Evolutionary conservation across 2,797 vertebrate species (phyloP).

Genomic region (Pyrocephalus nanus): DNA sequence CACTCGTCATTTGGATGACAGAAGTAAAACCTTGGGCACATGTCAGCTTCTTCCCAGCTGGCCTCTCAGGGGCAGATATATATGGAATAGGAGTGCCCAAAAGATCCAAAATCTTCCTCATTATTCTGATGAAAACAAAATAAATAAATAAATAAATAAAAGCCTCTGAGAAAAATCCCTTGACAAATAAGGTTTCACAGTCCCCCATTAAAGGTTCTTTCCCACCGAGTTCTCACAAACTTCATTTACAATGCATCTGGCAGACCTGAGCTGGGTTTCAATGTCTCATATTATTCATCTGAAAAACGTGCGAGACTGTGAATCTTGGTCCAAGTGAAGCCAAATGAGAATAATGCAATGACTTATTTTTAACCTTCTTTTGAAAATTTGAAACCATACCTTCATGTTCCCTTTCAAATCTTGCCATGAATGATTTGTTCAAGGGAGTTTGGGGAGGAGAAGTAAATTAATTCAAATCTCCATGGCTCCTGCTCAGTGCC

Average conservation of each 20-base stretch:
- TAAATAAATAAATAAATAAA: accelerated
- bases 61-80: background rate
- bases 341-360: background rate
- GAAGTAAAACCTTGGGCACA: background rate
- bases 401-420: background rate
- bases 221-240: background rate
- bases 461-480: conserved; percentile 31
- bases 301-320: background rate
- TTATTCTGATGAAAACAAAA: background rate
- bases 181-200: background rate
- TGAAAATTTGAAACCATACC: background rate
- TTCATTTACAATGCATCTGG: background rate
- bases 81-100: background rate
- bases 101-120: background rate
- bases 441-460: background rate
- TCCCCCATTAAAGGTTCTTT: background rate
- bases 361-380: background rate
- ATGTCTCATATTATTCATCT: background rate
- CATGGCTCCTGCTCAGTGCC: background rate
- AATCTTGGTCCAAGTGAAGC: background rate
- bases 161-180: background rate
- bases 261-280: background rate
- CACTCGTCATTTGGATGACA: background rate
- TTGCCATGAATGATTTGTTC: conserved; percentile 24
- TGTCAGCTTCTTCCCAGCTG: background rate